Base-by-base conservation (phyloP, 1,140 invertebrate genomes). In the Diuraphis noxia region DNA sequence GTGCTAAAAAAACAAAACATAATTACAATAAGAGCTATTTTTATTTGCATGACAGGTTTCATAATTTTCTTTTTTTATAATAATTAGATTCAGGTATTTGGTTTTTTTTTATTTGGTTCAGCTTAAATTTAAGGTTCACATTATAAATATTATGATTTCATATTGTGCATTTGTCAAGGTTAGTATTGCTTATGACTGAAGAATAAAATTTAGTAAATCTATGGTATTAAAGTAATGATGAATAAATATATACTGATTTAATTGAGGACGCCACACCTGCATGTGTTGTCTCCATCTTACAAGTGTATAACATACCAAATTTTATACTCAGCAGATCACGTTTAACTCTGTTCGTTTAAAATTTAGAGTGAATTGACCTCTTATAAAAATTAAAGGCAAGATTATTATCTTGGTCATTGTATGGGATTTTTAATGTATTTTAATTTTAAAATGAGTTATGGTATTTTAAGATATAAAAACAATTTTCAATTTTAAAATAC, bases 21-120 rank as follows among this genome's bases (percentile, higher is more conserved):
- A 77, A 91, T 38, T 91, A 38, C 43, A 40, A 86, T 86, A 86
- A 86, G 52, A 82, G 77, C 77, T 91, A 91, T 91, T 89, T 72
- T 88, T 91, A 91, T 41, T 81, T 79, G 89, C 89, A 91, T 91
- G 89, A 91, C 72, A 91, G 89, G 89, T 91, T 90, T 88, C 86
- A 63, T n/a, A 56, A 88, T 88, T 88, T 88, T 40, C n/a, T 56
- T 87, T 77, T 46, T 79, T 34, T 79, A 79, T 77, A 91, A 82
- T 38, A 49, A 82, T 91, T 91, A 91, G 89, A 52, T 81, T 91
- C 89, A 82, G 89, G 89, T 91, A 91, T 82, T 91, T 91, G 89
- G 89, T 91, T 77, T 90, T 63, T 87, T 63, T 88, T 56, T 40
- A 88, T 88, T 88, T 91, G 77, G 89, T 82, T 91, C 34, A 81